These are phyloP conservation scores for Orchestia grillus DNA, from an alignment of 1,140 invertebrate species.

Conservation along the genomic window DNA sequence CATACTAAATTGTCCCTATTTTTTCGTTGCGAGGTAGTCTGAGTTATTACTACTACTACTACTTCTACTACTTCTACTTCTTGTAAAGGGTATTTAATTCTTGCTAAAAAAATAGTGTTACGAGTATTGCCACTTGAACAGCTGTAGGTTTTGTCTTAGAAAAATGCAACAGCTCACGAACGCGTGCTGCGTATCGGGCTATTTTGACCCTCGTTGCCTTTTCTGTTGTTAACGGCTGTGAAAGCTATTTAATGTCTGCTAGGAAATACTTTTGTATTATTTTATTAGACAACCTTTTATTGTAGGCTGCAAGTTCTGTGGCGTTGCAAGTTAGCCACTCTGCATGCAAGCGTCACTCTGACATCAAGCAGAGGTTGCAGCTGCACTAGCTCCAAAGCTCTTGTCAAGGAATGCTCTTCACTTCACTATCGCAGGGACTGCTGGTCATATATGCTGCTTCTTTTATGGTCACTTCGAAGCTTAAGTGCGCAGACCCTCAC, in stretches of 20 bases:
- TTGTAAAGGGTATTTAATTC: neutral
- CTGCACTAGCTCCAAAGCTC: neutral
- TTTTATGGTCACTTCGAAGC: conserved; percentile 13
- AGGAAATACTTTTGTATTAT: neutral
- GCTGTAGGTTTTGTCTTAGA: neutral
- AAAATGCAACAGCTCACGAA: neutral
- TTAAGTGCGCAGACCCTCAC: neutral
- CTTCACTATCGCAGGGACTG: neutral
- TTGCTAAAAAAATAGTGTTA: neutral
- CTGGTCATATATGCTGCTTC: neutral
- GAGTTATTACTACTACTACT: too few species aligned
- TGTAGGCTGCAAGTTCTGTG: neutral
- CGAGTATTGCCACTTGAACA: neutral
- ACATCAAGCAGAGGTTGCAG: neutral
- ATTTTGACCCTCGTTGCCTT: neutral
- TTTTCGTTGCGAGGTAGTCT: too few species aligned
- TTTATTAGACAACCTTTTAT: neutral
- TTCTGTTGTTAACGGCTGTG: neutral
- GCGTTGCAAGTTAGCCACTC: neutral
- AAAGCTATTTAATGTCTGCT: neutral
- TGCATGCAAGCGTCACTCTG: neutral
- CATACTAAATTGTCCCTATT: too few species aligned
- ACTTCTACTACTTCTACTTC: neutral
- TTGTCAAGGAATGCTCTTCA: conserved; percentile 16
- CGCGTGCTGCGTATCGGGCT: neutral